Evolutionary conservation across 2,888 invertebrate genomes (phyloP), one percentile per base, ranked within the genome.

Genomic region (Nemotelus pantherinus): DNA sequence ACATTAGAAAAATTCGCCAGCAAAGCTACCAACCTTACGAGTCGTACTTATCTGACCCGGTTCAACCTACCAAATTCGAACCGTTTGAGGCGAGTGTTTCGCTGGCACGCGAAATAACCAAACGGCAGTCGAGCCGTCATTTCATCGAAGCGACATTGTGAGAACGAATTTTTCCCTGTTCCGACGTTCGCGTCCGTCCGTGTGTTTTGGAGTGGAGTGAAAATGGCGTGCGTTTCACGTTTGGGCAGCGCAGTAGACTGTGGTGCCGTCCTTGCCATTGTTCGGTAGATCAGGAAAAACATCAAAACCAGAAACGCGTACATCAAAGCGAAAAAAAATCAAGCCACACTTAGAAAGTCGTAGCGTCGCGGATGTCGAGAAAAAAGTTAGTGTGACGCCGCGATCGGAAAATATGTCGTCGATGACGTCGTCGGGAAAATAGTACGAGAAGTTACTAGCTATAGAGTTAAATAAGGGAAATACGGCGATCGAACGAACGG

Each of bases 171-270:
- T 25, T 47, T 25, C 39, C 25, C 60, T 9, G 47, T 47, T 60
- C 43, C 74, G 74, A 48, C 74, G 74, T 25, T 45, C 60, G 74
- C 50, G 72, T 58, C 58, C 25, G 25, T 25, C 25, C 25, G 25
- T 60, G 74, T 74, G 70, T 70, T 70, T 55, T 70, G 55, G 70
- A 70, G 53, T 47, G 71, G 44, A 71, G 70, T 68, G 53, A 74
- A 74, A 74, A 74, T 74, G 74, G 74, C 74, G 74, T 74, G 74
- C 60, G 74, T 74, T 60, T 74, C 60, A 63, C 60, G 47, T 74
- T 74, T 63, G 74, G 74, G 48, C 74, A 74, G 60, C 74, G 57
- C 74, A 48, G 48, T 39, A 41, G 9, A 47, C 50, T 74, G 47
- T 63, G 70, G 70, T 43, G 53, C 43, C 53, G 55, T 70, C 25